A percentile compares a stretch with the other conserved stretches of the same genome.
These are phyloP conservation scores for Tapera naevia DNA, from an alignment of 2,797 vertebrate genomes.

Conservation along the genomic window DNA sequence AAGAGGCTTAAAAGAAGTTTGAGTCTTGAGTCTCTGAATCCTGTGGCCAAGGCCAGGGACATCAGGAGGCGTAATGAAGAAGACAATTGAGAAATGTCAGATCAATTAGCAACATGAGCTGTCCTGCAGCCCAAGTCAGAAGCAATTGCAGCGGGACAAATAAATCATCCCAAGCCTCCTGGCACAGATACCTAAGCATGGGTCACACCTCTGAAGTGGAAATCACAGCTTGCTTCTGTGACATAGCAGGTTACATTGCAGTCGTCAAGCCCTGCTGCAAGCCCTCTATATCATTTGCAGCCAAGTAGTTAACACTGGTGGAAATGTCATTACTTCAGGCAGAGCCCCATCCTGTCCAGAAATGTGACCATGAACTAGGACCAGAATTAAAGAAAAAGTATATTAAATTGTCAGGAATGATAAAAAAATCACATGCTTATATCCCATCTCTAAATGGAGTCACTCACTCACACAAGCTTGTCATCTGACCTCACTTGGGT, in stretches of 20 bases:
- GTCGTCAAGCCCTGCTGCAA: neutral
- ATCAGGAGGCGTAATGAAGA: neutral
- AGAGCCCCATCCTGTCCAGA: neutral
- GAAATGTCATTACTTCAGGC: neutral
- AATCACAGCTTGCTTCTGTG: neutral
- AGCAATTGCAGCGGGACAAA: neutral
- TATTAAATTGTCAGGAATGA: neutral
- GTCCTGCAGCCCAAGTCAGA: neutral
- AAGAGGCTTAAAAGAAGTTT: neutral
- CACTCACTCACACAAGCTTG: neutral
- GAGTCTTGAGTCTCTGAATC: neutral
- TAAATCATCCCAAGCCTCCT: neutral
- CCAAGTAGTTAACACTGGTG: neutral
- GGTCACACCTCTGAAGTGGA: neutral
- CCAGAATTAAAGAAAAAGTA: neutral
- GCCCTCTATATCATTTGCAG: neutral
- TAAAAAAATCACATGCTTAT: neutral
- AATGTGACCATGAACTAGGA: neutral
- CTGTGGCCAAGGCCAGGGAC: neutral
- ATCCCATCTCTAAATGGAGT: neutral
- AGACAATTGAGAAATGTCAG: neutral
- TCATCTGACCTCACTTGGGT: neutral
- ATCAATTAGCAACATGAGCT: neutral
- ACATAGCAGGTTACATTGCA: rapidly evolving
- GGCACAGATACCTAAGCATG: neutral